Evolutionary conservation across 2,113 vertebrate genomes (phyloP).

Genomic region (Lepidothrix coronata): DNA sequence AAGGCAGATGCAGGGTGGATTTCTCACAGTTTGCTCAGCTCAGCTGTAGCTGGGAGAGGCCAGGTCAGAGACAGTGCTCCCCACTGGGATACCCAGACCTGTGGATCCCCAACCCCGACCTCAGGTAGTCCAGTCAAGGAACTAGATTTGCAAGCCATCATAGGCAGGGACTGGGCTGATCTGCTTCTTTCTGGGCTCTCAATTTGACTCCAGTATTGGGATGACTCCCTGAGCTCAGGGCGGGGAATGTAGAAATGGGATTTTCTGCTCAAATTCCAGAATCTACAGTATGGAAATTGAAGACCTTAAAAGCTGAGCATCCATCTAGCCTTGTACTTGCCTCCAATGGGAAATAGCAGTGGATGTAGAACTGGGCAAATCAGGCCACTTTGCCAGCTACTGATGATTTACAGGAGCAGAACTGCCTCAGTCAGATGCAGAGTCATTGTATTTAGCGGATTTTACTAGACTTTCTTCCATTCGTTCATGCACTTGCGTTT

Average conservation of each 20-base stretch:
- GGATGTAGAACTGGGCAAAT: not conserved
- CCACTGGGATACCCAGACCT: not conserved
- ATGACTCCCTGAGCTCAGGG: not conserved
- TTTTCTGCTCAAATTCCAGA: not conserved
- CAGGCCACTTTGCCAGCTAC: not conserved
- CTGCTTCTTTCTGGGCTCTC: not conserved
- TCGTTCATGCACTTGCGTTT: not conserved
- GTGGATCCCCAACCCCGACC: not conserved
- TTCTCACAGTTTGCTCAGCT: not conserved
- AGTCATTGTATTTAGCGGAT: not conserved
- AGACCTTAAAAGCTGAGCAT: not conserved
- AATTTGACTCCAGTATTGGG: not conserved
- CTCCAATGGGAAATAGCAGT: not conserved
- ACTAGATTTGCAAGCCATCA: not conserved
- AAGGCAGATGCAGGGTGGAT: not conserved
- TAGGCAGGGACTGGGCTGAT: not conserved
- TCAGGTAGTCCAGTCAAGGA: not conserved
- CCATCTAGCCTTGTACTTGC: not conserved
- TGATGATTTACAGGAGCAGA: not conserved
- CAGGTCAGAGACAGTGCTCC: not conserved
- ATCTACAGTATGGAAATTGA: not conserved
- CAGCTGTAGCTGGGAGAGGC: not conserved
- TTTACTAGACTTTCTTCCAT: not conserved
- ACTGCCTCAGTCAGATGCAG: not conserved
- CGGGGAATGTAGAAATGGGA: not conserved